A percentile compares a stretch with the other conserved stretches of the same genome.
Conservation (phyloP, 1,140 invertebrate genomes). For the Drosophila truncata region DNA sequence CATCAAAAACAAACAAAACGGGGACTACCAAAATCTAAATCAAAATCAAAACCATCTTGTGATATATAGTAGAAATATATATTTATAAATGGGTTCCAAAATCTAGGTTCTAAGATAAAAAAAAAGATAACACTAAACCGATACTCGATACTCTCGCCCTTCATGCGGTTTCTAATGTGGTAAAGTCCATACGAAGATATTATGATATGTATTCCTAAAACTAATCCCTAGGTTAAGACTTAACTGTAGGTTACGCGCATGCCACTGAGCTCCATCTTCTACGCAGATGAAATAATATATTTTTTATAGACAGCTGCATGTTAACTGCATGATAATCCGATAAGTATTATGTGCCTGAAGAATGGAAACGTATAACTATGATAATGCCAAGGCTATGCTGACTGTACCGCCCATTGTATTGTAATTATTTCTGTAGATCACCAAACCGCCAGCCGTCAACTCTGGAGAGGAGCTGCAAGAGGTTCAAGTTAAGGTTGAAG, state of each 20-base stretch:
- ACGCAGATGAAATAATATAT: constrained; percentile 12
- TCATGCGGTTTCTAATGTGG: constrained; percentile 55
- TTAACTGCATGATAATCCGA: constrained; percentile 44
- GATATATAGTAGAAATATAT: constrained; percentile 63
- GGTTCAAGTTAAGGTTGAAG: constrained; percentile 6
- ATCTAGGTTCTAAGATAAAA: constrained; percentile 53
- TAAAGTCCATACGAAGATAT: constrained; percentile 54
- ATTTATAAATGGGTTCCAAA: constrained; percentile 43
- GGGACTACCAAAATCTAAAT: constrained; percentile 35
- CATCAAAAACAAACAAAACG: constrained; percentile 33
- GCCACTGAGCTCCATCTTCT: constrained; percentile 8
- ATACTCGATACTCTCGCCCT: constrained; percentile 36
- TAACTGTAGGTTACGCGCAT: constrained; percentile 40
- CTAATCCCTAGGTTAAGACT: constrained; percentile 51
- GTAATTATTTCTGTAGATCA: constrained; percentile 55
- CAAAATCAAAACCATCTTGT: constrained; percentile 60
- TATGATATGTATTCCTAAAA: constrained; percentile 18
- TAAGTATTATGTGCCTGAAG: constrained; percentile 50
- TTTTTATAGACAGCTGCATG: constrained; percentile 7
- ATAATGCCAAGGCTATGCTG: constrained; percentile 11
- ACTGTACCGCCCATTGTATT: constrained; percentile 37
- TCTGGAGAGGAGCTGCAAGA: constrained; percentile 43
- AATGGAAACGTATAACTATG: constrained; percentile 16
- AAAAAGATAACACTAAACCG: constrained; percentile 47
- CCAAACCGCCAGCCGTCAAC: constrained; percentile 33